Evolutionary conservation across 2,888 invertebrate species (phyloP).

Genomic region (Calameuta filiformis): DNA sequence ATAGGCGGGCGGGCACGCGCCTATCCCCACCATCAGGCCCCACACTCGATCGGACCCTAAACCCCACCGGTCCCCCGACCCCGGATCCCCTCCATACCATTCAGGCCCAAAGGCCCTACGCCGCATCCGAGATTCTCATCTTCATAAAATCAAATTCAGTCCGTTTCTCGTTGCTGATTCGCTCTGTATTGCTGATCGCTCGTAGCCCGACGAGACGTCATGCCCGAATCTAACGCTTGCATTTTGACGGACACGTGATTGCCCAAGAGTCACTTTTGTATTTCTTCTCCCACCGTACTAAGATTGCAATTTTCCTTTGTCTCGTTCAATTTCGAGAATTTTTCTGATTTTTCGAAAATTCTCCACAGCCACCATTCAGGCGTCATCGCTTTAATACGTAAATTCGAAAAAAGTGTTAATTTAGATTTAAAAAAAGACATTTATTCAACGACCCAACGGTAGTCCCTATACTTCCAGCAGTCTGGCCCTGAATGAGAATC

Average conservation of each 20-base stretch:
- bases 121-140: constrained; percentile 62
- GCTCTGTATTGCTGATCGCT: no score
- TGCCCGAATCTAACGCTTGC: no score
- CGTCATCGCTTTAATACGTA: background rate
- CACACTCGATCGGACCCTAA: constrained; percentile 66
- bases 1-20: constrained; percentile 70
- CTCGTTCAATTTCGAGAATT: no score
- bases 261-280: no score
- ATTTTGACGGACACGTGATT: no score
- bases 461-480: background rate
- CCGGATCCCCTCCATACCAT: constrained; percentile 64
- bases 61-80: constrained; percentile 59
- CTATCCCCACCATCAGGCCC: constrained; percentile 71
- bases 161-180: background rate
- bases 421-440: background rate
- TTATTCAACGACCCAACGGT: background rate
- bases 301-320: no score
- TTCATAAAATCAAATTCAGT: constrained; percentile 18
- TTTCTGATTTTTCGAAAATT: background rate
- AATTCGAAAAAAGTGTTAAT: background rate
- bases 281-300: no score
- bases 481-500: constrained; percentile 46
- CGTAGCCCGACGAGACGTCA: no score
- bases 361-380: background rate
- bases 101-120: constrained; percentile 59